A percentile compares a stretch with the other conserved stretches of the same genome.
Evolutionary conservation across 2,113 vertebrate species (phyloP).

Genomic region (Forbesichthys papilliferus): DNA sequence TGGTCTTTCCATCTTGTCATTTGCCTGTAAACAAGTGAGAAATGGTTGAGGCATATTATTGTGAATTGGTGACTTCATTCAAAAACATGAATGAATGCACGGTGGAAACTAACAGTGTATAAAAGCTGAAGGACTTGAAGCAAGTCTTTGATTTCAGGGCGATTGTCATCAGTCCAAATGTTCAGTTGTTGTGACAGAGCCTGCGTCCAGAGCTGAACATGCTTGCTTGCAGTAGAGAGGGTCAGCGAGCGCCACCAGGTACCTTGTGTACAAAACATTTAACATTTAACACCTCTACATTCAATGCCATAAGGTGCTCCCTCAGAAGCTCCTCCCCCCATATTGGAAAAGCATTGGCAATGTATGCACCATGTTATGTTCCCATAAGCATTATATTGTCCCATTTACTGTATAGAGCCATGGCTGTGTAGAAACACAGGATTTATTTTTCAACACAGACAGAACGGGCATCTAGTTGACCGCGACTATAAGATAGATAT

Average conservation of each 20-base stretch:
- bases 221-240: constrained; percentile 16
- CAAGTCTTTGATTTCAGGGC: constrained; percentile 36
- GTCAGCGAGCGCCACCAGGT: constrained; percentile 55
- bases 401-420: too few relatives aligned
- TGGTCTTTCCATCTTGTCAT: constrained; percentile 26
- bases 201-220: constrained; percentile 57
- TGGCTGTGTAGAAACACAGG: too few relatives aligned
- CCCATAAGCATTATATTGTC: too few relatives aligned
- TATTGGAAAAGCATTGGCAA: too few relatives aligned
- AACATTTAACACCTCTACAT: too few relatives aligned
- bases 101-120: constrained; percentile 49
- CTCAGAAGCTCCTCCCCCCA: too few relatives aligned
- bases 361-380: too few relatives aligned
- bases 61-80: not conserved
- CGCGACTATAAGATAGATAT: too few relatives aligned
- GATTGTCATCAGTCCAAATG: not conserved
- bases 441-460: too few relatives aligned
- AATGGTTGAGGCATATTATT: not conserved
- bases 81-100: not conserved
- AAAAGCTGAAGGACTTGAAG: constrained; percentile 52
- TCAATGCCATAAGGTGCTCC: too few relatives aligned
- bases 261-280: constrained; percentile 29
- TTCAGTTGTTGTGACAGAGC: constrained; percentile 19
- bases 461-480: too few relatives aligned
- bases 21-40: constrained; percentile 40